Evolutionary conservation across 2,797 vertebrate genomes (phyloP).

Genomic region (Salmo trutta): DNA sequence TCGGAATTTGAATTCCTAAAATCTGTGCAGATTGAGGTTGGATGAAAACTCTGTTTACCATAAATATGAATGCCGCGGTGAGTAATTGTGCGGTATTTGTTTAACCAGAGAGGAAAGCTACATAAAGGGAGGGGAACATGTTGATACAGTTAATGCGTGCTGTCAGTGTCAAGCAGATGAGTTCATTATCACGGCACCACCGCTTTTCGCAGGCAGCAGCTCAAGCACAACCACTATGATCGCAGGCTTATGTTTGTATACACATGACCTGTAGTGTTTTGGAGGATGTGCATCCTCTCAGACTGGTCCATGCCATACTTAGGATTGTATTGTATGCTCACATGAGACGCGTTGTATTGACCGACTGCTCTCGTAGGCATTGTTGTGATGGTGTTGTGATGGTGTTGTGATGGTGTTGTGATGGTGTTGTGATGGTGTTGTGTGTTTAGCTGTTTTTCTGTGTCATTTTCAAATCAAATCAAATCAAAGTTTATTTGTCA

Average conservation of each 20-base stretch:
- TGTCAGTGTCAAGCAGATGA: conserved; percentile 72
- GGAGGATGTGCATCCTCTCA: conserved; percentile 78
- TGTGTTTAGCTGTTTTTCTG: too few relatives aligned
- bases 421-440: conserved; percentile 62
- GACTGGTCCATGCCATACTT: conserved; percentile 65
- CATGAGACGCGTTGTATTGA: conserved; percentile 32
- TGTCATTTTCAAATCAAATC: too few relatives aligned
- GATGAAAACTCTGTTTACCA: conserved; percentile 36
- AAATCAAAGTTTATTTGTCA: too few relatives aligned
- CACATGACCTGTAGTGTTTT: conserved; percentile 71
- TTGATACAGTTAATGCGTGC: conserved; percentile 70
- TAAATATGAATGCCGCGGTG: conserved; percentile 39
- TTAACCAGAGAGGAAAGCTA: conserved; percentile 57
- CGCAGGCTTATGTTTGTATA: conserved; percentile 70
- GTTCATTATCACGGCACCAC: conserved; percentile 74
- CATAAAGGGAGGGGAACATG: conserved; percentile 51
- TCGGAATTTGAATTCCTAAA: conserved; percentile 31
- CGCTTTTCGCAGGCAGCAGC: conserved; percentile 69
- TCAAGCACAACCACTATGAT: conserved; percentile 72
- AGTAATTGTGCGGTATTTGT: conserved; percentile 30
- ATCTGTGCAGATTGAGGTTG: conserved; percentile 35
- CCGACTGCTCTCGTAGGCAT: conserved; percentile 23
- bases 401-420: too few relatives aligned
- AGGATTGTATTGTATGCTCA: conserved; percentile 66
- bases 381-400: conserved; percentile 59